Conservation (phyloP, 1,140 invertebrate genomes). For the Anagrus nilaparvatae region DNA sequence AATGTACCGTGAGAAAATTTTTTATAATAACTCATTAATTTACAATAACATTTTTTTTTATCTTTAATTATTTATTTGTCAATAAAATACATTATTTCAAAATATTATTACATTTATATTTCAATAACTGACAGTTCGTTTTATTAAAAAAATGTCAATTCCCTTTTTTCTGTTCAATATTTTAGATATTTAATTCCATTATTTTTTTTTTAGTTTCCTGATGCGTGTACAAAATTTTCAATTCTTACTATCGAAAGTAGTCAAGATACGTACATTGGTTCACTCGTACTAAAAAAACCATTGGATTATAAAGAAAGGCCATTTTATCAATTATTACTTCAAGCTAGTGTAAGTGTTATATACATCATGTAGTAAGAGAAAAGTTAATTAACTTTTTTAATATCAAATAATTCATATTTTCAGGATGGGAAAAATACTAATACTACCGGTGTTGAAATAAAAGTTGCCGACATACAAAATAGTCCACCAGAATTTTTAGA, state of each 20-base stretch:
- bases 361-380: neutral
- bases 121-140: no score
- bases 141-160: no score
- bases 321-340: slow-evolving; percentile 61
- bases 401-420: slow-evolving; percentile 19
- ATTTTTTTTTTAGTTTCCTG: slow-evolving; percentile 49
- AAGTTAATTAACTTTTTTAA: slow-evolving; percentile 9
- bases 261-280: slow-evolving; percentile 52
- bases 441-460: slow-evolving; percentile 61
- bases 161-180: neutral
- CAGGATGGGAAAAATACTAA: slow-evolving; percentile 71
- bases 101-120: no score
- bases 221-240: slow-evolving; percentile 60
- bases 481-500: slow-evolving; percentile 73
- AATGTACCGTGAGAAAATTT: no score
- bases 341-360: slow-evolving; percentile 53
- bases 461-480: slow-evolving; percentile 73
- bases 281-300: slow-evolving; percentile 52
- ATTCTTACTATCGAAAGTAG: slow-evolving; percentile 53
- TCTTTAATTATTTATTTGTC: no score
- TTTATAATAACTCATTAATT: no score
- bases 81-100: no score
- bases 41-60: no score
- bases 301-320: slow-evolving; percentile 63
- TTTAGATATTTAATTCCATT: slow-evolving; percentile 14